A percentile compares a stretch with the other conserved stretches of the same genome.
These are phyloP conservation scores for Theretra japonica DNA, from an alignment of 2,888 invertebrate genomes.

Conservation along the genomic window DNA sequence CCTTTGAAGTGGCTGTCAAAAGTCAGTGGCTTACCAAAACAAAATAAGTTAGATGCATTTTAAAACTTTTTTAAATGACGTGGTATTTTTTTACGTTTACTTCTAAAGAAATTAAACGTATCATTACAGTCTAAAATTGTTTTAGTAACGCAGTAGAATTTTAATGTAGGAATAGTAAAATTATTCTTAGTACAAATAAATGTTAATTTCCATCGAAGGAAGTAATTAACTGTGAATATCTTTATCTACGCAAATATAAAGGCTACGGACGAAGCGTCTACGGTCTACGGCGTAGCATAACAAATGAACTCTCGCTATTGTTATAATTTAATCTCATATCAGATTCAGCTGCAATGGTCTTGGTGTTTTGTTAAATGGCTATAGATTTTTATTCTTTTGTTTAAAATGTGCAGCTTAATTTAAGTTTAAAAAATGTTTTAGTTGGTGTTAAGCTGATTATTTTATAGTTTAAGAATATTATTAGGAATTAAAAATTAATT, in stretches of 20 bases:
- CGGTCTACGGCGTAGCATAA: slow-evolving; percentile 59
- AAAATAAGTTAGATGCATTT: too few relatives aligned
- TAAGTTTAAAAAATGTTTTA: too few relatives aligned
- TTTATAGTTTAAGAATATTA: too few relatives aligned
- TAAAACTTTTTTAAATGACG: too few relatives aligned
- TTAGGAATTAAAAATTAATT: too few relatives aligned
- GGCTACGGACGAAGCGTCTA: slow-evolving; percentile 54
- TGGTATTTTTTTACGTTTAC: too few relatives aligned
- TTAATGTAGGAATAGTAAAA: neutral
- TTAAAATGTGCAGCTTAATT: too few relatives aligned
- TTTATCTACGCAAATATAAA: slow-evolving; percentile 32
- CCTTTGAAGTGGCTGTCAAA: too few relatives aligned
- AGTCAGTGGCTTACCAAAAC: too few relatives aligned
- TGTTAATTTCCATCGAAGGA: slow-evolving; percentile 6
- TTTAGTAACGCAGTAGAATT: neutral
- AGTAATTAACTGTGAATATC: slow-evolving; percentile 30
- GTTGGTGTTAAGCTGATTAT: too few relatives aligned
- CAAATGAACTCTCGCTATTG: slow-evolving; percentile 42
- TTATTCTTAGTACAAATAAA: slow-evolving; percentile 20
- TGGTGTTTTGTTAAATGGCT: neutral
- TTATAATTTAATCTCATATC: slow-evolving; percentile 43
- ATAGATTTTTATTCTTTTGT: neutral
- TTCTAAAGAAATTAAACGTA: too few relatives aligned
- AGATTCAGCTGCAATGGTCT: slow-evolving; percentile 37
- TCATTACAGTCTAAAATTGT: too few relatives aligned